Evolutionary conservation across 1,140 invertebrate genomes (phyloP).

Genomic region (Pygmarrhopalites habei): DNA sequence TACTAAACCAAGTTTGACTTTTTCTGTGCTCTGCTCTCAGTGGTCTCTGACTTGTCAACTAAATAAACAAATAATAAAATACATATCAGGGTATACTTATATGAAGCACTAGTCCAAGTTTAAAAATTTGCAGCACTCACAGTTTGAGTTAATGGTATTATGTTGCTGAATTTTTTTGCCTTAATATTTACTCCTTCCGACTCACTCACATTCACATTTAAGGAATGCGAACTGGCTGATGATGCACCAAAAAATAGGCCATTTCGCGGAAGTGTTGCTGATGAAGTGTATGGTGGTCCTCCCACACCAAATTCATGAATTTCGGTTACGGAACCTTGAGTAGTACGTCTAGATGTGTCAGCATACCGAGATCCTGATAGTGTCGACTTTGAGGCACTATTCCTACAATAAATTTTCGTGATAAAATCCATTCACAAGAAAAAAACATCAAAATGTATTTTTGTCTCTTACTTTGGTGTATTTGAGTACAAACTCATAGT

Average conservation of each 20-base stretch:
- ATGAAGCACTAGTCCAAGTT: too few species aligned
- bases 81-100: too few species aligned
- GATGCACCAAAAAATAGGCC: neutral
- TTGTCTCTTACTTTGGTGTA: constrained; percentile 6
- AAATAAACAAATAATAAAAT: neutral
- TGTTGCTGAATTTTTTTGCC: too few species aligned
- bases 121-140: too few species aligned
- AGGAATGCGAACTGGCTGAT: neutral
- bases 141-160: too few species aligned
- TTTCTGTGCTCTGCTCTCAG: constrained; percentile 34
- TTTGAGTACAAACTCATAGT: constrained; percentile 27
- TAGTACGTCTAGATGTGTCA: constrained; percentile 17
- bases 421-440: neutral
- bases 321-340: constrained; percentile 15
- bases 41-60: constrained; percentile 29
- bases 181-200: constrained; percentile 17
- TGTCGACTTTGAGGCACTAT: constrained; percentile 16
- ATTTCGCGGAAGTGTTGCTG: constrained; percentile 16
- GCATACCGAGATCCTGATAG: constrained; percentile 2
- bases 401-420: constrained; percentile 1
- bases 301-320: neutral
- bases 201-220: neutral
- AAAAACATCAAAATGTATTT: neutral
- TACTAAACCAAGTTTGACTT: constrained; percentile 40
- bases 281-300: neutral